These are phyloP conservation scores for Tupaia tana DNA, from an alignment of 2,113 vertebrate genomes.

Conservation along the genomic window DNA sequence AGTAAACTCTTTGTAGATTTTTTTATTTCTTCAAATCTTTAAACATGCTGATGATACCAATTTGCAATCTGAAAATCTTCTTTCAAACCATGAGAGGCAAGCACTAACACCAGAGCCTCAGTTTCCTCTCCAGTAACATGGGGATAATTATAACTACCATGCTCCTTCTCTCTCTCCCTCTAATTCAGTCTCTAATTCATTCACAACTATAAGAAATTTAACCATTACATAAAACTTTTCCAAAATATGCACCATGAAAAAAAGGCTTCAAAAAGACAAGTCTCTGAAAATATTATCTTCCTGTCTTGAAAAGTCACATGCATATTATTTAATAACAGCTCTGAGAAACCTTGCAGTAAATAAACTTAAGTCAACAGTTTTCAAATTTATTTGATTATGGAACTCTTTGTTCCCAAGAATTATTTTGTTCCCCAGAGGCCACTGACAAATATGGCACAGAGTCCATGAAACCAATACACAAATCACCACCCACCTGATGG, in stretches of 20 bases:
- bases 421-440: background rate
- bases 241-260: background rate
- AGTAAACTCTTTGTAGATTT: conserved; percentile 9
- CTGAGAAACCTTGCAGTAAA: background rate
- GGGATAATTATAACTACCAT: background rate
- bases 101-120: background rate
- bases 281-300: background rate
- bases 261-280: background rate
- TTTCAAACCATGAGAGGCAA: background rate
- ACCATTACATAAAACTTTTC: background rate
- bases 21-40: background rate
- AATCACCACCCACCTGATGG: background rate
- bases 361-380: background rate
- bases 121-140: background rate
- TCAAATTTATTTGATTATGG: background rate
- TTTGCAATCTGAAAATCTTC: background rate
- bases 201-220: background rate
- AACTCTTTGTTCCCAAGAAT: background rate
- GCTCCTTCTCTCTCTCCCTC: background rate
- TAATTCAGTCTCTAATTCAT: conserved; percentile 2
- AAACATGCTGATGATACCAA: background rate
- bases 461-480: background rate
- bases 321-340: background rate
- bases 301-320: background rate
- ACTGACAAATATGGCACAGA: background rate